Base-by-base conservation (phyloP, 2,888 invertebrate genomes). In the Mongoloraphidia duomilia region DNA sequence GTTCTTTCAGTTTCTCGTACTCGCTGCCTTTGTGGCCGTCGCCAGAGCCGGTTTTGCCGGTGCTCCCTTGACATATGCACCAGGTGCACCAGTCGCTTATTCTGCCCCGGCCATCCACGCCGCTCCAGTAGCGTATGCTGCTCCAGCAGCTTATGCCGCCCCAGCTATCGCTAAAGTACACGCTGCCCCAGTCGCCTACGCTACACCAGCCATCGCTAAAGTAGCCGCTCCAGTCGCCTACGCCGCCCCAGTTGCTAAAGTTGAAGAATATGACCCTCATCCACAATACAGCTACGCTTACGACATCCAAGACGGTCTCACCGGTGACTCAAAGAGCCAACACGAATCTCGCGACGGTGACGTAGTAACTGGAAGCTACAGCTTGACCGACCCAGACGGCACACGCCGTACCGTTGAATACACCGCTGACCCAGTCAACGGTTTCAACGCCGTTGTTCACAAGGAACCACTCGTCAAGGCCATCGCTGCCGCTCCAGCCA, bases 331-430 rank as follows among this genome's bases (percentile, higher is more conserved):
- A 61, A 75, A 76, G 62, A 68, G 65, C 35, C 80, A 80, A 65
- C 75, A 75, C 54, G 80, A 80, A 68, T 74, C 74, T 51, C 76
- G 80, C 52, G 67, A 70, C 54, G 80, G 80, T n/a, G 78, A 78
- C 65, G 72, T 72, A 56, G 80, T 80, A 41, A 74, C 75, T 61
- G 78, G 67, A 63, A 76, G 72, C 58, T 75, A 75, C 67, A 71
- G 74, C 37, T 64, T 75, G 44, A 61, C 68, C 26, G 75, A 75
- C 56, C 73, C 79, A 33, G 79, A 80, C 60, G 79, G 79, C 57
- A 76, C 74, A 49, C 74, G 73, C 61, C 75, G 79, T 55, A 77
- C 74, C 34, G 79, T 80, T 0, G 79, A 80, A 55, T 78, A 78
- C 60, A 64, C 70, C 43, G 73, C 75, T n/a, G 73, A 72, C 57